Percentiles rank a stretch among this genome's conserved stretches.
These are phyloP conservation scores for Tenthredo amoena DNA, from an alignment of 2,888 invertebrate species.

Conservation along the genomic window DNA sequence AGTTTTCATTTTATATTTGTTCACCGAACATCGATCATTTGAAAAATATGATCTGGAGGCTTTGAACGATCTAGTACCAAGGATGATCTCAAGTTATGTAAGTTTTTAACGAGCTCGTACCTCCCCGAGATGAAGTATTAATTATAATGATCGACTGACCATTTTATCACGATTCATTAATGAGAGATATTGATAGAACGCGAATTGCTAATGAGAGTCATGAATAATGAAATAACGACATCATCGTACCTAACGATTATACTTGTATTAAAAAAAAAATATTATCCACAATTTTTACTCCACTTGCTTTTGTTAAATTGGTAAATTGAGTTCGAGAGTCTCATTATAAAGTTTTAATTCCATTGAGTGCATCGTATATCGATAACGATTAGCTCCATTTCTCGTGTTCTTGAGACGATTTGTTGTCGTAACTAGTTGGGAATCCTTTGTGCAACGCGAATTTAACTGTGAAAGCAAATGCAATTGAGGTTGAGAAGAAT, in stretches of 20 bases:
- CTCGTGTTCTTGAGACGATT: neutral
- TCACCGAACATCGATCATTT: too few relatives aligned
- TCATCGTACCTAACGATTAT: neutral
- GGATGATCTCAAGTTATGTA: neutral
- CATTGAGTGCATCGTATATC: neutral
- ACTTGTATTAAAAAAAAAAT: too few relatives aligned
- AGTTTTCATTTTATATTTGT: neutral
- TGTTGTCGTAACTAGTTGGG: neutral
- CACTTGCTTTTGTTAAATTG: neutral
- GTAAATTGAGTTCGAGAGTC: neutral
- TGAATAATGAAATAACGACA: neutral
- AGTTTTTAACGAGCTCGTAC: neutral
- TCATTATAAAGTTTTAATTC: slow-evolving; percentile 26
- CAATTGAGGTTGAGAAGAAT: neutral
- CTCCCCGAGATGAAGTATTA: neutral
- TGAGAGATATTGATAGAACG: neutral
- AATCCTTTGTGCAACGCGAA: neutral
- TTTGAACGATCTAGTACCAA: too few relatives aligned
- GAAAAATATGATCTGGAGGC: too few relatives aligned
- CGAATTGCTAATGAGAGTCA: neutral
- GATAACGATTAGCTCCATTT: slow-evolving; percentile 7
- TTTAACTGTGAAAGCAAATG: neutral
- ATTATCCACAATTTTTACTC: neutral
- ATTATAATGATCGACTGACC: neutral
- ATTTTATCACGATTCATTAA: neutral